Base-by-base conservation (phyloP, 2,797 vertebrate genomes). In the Tapera naevia region DNA sequence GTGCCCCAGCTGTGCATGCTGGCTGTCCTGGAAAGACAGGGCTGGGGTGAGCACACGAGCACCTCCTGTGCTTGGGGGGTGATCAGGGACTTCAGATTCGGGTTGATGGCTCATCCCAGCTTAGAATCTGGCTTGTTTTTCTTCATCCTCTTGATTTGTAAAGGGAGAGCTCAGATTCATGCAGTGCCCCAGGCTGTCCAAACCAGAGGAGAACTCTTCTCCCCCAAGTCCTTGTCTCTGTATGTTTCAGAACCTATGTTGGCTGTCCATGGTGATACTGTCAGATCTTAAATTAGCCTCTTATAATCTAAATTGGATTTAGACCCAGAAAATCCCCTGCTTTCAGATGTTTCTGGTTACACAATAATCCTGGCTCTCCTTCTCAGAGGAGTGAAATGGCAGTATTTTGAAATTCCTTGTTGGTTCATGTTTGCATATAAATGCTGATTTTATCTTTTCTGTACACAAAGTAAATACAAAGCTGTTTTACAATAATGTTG, bases 391-490 rank as follows among this genome's bases (percentile, higher is more conserved):
- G 73, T 80, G 95, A 96, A 96, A 96, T 64, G 87, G 94, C 91
- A 96, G 66, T 94, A 95, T 95, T 97, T 96, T 96, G 95, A 97
- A 97, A 97, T 94, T 82, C 95, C 93, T 95, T 95, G 95, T 96
- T 97, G 94, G 92, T 94, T 97, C 96, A 96, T 88, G 94, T 97
- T 97, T 97, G 95, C 95, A 97, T 97, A 95, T 97, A 95, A 97
- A 95, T 97, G 96, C 93, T 96, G 97, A 97, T 96, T 88, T 96
- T 97, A 97, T 97, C 96, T 96, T 89, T 96, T 86, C 94, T 95
- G 95, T 96, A 97, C 93, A 97, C 95, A 97, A 96, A 94, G 94
- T 95, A 97, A 96, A 96, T 92, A 95, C 91, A 95, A 95, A 97
- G 92, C 88, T 95, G 81, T 94, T 94, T 95, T 93, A 96, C 88